phyloP scores from a whole-genome alignment of 35 echinoderm and acorn worm species.

The Amphiura filiformis region DNA sequence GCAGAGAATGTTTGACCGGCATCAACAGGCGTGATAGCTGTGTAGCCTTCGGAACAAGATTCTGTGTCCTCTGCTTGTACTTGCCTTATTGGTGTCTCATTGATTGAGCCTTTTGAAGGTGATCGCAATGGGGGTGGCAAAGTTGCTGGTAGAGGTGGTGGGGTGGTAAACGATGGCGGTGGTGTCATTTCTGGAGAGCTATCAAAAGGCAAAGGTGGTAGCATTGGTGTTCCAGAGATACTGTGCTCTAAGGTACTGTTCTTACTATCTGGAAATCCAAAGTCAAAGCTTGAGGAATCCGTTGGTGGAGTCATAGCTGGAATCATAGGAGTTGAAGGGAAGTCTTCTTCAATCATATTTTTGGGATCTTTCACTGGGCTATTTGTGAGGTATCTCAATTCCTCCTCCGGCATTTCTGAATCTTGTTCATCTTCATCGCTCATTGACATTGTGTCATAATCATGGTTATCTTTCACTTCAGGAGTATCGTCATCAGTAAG shows the following conservation, averaged over 20 bases:
- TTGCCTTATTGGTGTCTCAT: neutral
- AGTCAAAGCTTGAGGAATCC: neutral
- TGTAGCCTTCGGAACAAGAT: neutral
- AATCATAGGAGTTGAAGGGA: neutral
- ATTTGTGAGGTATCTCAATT: neutral
- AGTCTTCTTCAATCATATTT: neutral
- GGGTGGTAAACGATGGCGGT: neutral
- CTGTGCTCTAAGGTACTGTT: neutral
- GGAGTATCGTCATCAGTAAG: neutral
- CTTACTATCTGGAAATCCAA: neutral
- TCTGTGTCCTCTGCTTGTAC: neutral
- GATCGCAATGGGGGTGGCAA: neutral
- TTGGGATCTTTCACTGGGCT: neutral
- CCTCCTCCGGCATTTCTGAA: neutral
- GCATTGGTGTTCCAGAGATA: neutral
- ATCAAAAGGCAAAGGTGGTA: neutral
- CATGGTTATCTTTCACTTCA: neutral
- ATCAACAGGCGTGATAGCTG: neutral
- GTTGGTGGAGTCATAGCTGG: neutral
- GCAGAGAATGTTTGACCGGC: neutral
- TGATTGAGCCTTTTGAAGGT: neutral
- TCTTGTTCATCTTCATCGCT: slow-evolving; percentile 38
- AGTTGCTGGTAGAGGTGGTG: neutral
- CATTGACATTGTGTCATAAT: slow-evolving; percentile 30
- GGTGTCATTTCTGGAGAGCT: slow-evolving; percentile 2